Conservation (phyloP, 2,888 invertebrate species). For the Drosophila kanekoi region DNA sequence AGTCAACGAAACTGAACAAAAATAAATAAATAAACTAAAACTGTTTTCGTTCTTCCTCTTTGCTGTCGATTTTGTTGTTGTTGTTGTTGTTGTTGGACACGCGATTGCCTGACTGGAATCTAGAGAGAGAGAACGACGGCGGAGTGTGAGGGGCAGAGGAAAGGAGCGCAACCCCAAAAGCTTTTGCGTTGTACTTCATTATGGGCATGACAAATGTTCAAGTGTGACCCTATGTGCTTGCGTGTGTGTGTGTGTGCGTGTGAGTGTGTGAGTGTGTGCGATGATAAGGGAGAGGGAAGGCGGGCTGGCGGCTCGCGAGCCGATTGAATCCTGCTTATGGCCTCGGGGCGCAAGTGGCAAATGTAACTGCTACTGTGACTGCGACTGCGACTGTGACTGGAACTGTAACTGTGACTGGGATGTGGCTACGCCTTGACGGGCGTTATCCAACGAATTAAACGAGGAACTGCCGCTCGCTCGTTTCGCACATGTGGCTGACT, state of each 20-base stretch:
- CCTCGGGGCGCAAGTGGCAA: constrained; percentile 36
- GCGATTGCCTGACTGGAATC: constrained; percentile 56
- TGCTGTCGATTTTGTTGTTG: constrained; percentile 3
- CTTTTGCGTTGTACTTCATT: constrained; percentile 63
- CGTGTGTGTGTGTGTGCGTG: constrained; percentile 7
- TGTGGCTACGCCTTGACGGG: constrained; percentile 27
- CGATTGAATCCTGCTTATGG: constrained; percentile 51
- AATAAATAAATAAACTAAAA: constrained; percentile 35
- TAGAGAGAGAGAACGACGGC: constrained; percentile 8
- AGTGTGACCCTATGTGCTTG: constrained; percentile 41
- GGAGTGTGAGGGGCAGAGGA: not conserved
- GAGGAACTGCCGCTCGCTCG: constrained; percentile 20
- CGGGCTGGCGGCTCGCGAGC: constrained; percentile 14
- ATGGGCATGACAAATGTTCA: constrained; percentile 65
- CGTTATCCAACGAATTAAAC: constrained; percentile 54
- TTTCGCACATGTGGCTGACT: constrained; percentile 24
- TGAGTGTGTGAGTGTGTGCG: constrained; percentile 11
- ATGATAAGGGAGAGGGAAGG: constrained; percentile 11
- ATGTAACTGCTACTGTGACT: constrained; percentile 10
- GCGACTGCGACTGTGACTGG: constrained; percentile 14
- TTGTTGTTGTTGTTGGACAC: constrained; percentile 49
- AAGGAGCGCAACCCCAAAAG: constrained; percentile 55
- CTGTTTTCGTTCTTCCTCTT: constrained; percentile 30
- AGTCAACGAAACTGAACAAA: constrained; percentile 10
- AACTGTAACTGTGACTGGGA: constrained; percentile 6